Conservation (phyloP, 2,113 vertebrate species). For the Accipiter virgatus region DNA sequence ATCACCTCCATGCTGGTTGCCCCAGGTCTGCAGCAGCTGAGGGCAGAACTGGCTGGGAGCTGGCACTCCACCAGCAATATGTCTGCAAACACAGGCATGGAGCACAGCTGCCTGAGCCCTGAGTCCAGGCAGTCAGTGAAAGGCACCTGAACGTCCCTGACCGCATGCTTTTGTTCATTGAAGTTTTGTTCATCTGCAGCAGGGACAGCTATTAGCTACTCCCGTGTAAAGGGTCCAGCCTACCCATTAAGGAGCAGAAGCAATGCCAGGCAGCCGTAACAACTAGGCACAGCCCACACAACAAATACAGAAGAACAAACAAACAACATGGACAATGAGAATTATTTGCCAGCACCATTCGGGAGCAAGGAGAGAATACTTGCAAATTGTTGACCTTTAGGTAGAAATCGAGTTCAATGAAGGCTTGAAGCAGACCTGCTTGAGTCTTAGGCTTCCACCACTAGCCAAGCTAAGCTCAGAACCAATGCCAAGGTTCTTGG, state of each 20-base stretch:
- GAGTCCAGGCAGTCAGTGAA: not conserved
- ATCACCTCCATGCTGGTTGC: not conserved
- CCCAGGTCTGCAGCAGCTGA: not conserved
- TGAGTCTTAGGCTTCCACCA: not conserved
- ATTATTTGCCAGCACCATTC: not conserved
- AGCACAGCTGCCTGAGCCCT: not conserved
- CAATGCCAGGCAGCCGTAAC: not conserved
- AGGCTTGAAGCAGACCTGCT: not conserved
- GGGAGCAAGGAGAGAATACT: not conserved
- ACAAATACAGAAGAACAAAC: not conserved
- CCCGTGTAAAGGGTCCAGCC: not conserved
- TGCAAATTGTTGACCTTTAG: not conserved
- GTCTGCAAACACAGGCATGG: accelerated
- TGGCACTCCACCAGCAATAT: accelerated
- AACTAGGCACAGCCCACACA: not conserved
- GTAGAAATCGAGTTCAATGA: not conserved
- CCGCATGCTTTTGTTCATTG: not conserved
- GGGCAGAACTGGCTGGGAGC: not conserved
- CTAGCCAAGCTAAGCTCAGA: not conserved
- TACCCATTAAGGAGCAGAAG: not conserved
- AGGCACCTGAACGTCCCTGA: accelerated
- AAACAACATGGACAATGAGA: no score
- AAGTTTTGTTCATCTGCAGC: not conserved
- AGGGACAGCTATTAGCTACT: not conserved
- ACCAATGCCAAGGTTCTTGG: not conserved